Base-by-base conservation (phyloP, 2,113 vertebrate species). In the Bucco capensis region DNA sequence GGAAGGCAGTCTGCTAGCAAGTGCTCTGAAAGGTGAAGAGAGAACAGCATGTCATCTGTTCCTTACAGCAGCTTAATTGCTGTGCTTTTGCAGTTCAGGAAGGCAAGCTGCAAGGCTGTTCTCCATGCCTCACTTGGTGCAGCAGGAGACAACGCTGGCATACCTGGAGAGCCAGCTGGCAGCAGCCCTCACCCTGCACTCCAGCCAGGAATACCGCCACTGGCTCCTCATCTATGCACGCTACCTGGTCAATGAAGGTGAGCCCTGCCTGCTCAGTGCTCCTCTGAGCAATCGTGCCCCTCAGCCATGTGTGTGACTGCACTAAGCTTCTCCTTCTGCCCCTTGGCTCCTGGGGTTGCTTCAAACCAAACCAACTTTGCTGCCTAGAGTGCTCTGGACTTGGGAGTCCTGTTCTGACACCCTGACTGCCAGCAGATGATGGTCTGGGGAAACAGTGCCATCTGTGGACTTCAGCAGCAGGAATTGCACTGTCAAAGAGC, bases 231-330 rank as follows among this genome's bases (percentile, higher is more conserved):
- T 99, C 97, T 99, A 99, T 94, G 98, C 99, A 69, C 98, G 99
- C 67, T 99, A 99, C 97, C 98, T 99, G 6, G 99, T 99, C 86
- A 99, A 98, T n/a, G 99, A 99, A 98, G 99, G 99, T 99, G 91
- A 98, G 97, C 21, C 49, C 40, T 86, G 47, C 61, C 50, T n/a
- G n/a, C n/a, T n/a, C n/a, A n/a, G n/a, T n/a, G n/a, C n/a, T n/a
- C n/a, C n/a, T n/a, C n/a, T n/a, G n/a, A n/a, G n/a, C n/a, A n/a
- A n/a, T n/a, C n/a, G n/a, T n/a, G n/a, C n/a, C n/a, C n/a, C n/a
- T n/a, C n/a, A n/a, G n/a, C n/a, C n/a, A n/a, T n/a, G n/a, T 44
- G 16, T 67, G 5, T 38, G 62, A 51, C 31, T 73, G 42, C 53
- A 72, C 14, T 76, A 47, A 47, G 0, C 0, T 54, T 57, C 51